Base-by-base conservation (phyloP, 2,113 vertebrate genomes). In the Rhineura floridana region DNA sequence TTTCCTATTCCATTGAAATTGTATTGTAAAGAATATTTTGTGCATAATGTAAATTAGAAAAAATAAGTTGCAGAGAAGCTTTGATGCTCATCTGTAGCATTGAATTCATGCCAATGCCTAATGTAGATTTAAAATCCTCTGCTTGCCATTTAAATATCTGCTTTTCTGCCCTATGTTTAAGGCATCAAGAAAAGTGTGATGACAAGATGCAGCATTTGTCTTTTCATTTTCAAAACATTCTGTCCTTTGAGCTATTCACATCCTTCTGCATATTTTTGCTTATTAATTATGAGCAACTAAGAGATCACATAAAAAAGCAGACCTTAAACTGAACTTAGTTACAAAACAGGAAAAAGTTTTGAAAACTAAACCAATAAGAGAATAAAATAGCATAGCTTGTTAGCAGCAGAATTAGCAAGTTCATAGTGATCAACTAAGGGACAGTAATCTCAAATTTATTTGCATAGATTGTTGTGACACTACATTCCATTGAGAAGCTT, bases 31-130 rank as follows among this genome's bases (percentile, higher is more conserved):
- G 2, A 84, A 48, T 44, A 30, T 42, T n/a, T 48, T 19, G 42
- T 73, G 13, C 1, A 84, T 1, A 75, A 44, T 80, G 30, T 6
- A 84, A 1, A 3, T 46, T 0, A 1, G 0, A n/a, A 88, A 3
- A 0, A 55, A 12, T 85, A 52, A 2, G 33, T 48, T 28, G 65
- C 44, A 11, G 44, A 79, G 9, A 10, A 33, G 2, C 0, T 8
- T 65, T 28, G 0, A 0, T 44, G 10, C 0, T 36, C 42, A 44
- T 62, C 1, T 44, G 33, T 72, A 55, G 75, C 86, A 0, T 0
- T 15, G 0, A 76, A 8, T 3, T 84, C 33, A 59, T 84, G 79
- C 78, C 17, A 82, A 33, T 46, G 25, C 3, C 50, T 76, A 63
- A 63, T 1, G 0, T 23, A 23, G 2, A 6, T 75, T 82, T 76